Base-by-base conservation (phyloP, 2,113 vertebrate genomes). In the Lipophrys pholis region DNA sequence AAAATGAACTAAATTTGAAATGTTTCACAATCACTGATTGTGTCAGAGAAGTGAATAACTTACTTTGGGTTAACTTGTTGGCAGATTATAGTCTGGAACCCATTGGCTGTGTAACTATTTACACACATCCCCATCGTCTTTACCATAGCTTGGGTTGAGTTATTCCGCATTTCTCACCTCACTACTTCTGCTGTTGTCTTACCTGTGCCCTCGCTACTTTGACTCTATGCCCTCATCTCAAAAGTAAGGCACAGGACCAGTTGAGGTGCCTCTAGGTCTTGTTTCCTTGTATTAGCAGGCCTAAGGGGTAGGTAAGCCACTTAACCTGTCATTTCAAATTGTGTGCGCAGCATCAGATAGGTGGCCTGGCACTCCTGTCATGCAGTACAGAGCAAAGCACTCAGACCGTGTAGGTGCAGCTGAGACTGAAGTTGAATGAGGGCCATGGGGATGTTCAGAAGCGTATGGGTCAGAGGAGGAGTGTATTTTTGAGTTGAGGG, bases 291-390 rank as follows among this genome's bases (percentile, higher is more conserved):
- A 82, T 80, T 73, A 84, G 69, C 51, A 40, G 54, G 76, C 88
- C 89, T 87, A 40, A 40, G 90, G 89, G 90, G 87, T 78, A 69
- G 79, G 80, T 87, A 89, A 92, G 88, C 87, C 92, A 93, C 92
- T 94, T 94, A 93, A 93, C 85, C 90, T 93, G 93, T 94, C 92
- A 91, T 87, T 84, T 90, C 78, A 75, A 81, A 93, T 94, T 84
- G 78, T 83, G 84, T 78, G 69, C 81, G 84, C 61, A 83, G 80
- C 58, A 69, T 84, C 66, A 83, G 86, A 91, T 84, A 68, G 78
- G 61, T 81, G 76, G 51, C 66, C 66, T 4, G 16, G 65, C 67
- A 63, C 78, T 70, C 46, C 39, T 62, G 45, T 69, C 41, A 72
- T 72, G 56, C 76, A 77, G 57, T 60, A 40, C 56, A 71, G 65